These are phyloP conservation scores for Anguilla rostrata DNA, from an alignment of 2,113 vertebrate genomes.

Conservation along the genomic window DNA sequence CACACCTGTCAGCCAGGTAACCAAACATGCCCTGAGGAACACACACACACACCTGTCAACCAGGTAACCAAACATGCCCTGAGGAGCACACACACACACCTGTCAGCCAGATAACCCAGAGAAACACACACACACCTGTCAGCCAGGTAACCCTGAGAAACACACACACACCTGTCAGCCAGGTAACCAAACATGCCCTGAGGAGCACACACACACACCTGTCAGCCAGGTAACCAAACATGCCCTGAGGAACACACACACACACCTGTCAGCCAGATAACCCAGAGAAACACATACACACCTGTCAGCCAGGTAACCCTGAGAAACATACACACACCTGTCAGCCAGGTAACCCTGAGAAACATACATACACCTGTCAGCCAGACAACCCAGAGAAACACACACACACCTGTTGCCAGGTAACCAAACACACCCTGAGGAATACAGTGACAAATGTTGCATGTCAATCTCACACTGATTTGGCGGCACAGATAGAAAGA, in stretches of 20 bases:
- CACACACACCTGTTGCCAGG: not conserved
- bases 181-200: slow-evolving; percentile 97
- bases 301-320: too few relatives aligned
- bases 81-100: not conserved
- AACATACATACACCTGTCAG: not conserved
- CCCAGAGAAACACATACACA: too few relatives aligned
- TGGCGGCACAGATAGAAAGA: too few relatives aligned
- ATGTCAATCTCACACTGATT: too few relatives aligned
- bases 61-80: slow-evolving; percentile 55
- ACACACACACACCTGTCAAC: not conserved
- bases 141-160: too few relatives aligned
- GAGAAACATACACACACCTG: too few relatives aligned
- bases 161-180: slow-evolving; percentile 39
- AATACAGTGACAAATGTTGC: not conserved
- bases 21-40: too few relatives aligned
- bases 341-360: slow-evolving; percentile 85
- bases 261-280: not conserved
- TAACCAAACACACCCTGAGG: slow-evolving; percentile 86
- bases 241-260: not conserved
- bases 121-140: too few relatives aligned
- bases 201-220: slow-evolving; percentile 1
- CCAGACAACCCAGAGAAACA: slow-evolving; percentile 90
- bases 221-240: not conserved
- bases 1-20: not conserved
- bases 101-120: not conserved